These are phyloP conservation scores for Meandrina meandrites DNA, from an alignment of 92 coral and sea anemone species.

Conservation along the genomic window DNA sequence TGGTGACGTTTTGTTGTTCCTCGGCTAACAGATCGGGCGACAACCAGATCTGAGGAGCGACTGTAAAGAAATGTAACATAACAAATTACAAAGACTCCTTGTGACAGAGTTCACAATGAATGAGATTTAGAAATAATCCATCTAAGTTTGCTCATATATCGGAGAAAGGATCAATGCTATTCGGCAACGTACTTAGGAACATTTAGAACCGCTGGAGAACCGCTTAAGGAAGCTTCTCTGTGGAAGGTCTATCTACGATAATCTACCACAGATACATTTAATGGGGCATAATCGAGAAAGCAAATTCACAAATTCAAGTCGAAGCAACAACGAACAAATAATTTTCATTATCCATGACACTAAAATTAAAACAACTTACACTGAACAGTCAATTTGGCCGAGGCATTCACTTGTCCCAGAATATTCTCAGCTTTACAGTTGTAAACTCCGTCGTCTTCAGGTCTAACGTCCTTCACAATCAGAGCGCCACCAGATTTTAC, in stretches of 20 bases:
- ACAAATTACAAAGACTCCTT: not conserved
- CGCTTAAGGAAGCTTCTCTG: too few species aligned
- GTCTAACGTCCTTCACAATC: constrained; percentile 34
- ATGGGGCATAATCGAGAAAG: too few species aligned
- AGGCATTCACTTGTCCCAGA: constrained; percentile 22
- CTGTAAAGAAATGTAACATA: constrained; percentile 4
- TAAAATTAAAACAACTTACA: not conserved
- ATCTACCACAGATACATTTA: too few species aligned
- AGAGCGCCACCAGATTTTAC: constrained; percentile 45
- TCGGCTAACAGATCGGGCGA: constrained; percentile 33
- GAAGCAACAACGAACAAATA: too few species aligned
- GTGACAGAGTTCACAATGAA: not conserved
- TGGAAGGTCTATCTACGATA: too few species aligned
- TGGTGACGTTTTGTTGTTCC: constrained; percentile 24
- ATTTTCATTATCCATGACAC: too few species aligned
- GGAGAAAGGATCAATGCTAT: too few species aligned
- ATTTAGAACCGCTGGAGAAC: not conserved
- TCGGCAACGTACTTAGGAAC: too few species aligned
- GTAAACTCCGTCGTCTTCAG: constrained; percentile 50
- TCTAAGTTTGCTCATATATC: too few species aligned
- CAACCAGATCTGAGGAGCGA: not conserved
- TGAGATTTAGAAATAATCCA: too few species aligned
- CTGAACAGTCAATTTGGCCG: constrained; percentile 8
- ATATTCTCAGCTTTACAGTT: constrained; percentile 23
- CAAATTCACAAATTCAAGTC: too few species aligned